Evolutionary conservation across 2,888 invertebrate genomes (phyloP).

Genomic region (Capitulum mitella): DNA sequence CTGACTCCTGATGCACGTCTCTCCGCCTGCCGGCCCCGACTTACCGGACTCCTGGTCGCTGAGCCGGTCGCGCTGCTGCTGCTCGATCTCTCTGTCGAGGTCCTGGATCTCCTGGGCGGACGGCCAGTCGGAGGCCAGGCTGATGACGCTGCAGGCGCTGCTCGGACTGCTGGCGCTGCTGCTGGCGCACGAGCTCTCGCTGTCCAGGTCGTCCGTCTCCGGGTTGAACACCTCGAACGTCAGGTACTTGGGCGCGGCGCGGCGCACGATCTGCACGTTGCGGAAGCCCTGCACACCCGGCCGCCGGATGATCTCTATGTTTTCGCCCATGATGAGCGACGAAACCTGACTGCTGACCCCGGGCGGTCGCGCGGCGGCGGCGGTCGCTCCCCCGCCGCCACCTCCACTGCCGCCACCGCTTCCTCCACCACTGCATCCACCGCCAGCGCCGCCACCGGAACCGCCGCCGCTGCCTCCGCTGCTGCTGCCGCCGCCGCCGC

Average conservation of each 20-base stretch:
- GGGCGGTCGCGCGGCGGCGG: not conserved
- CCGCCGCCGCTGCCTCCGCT: not conserved
- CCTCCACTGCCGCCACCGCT: not conserved
- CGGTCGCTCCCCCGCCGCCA: not conserved
- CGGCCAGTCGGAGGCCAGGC: slow-evolving; percentile 48
- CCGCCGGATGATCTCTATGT: slow-evolving; percentile 37
- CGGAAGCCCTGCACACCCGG: slow-evolving; percentile 27
- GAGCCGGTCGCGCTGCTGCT: not conserved
- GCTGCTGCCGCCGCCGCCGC: not conserved
- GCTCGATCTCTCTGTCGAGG: slow-evolving; percentile 33
- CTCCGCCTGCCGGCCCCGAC: too few relatives aligned
- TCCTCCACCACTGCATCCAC: not conserved
- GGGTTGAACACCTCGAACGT: slow-evolving; percentile 81
- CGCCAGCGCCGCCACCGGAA: not conserved
- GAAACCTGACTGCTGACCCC: slow-evolving; percentile 33
- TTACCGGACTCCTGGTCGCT: too few relatives aligned
- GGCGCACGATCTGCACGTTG: slow-evolving; percentile 38
- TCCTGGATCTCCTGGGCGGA: slow-evolving; percentile 36
- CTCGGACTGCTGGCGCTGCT: slow-evolving; percentile 15
- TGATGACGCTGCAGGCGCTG: slow-evolving; percentile 69
- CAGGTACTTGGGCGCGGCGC: slow-evolving; percentile 59
- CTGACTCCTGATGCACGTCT: too few relatives aligned
- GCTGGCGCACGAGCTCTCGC: slow-evolving; percentile 60
- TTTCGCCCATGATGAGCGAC: slow-evolving; percentile 37
- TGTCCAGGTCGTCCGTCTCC: slow-evolving; percentile 81